These are phyloP conservation scores for Pseudopipra pipra DNA, from an alignment of 2,113 vertebrate species.

Conservation along the genomic window DNA sequence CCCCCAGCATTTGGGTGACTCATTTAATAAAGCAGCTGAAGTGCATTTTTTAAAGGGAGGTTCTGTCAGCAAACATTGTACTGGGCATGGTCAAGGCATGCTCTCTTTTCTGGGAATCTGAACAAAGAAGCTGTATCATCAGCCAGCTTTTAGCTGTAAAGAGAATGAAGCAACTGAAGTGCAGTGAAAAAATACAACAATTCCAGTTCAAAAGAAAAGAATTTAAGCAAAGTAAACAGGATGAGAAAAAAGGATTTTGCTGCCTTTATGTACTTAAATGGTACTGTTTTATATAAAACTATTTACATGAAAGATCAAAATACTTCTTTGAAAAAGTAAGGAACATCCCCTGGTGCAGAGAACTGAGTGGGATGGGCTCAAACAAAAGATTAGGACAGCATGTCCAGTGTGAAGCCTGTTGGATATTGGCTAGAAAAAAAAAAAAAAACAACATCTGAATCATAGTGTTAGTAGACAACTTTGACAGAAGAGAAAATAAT, in stretches of 20 bases:
- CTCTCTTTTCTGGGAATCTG: background rate
- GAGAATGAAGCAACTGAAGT: background rate
- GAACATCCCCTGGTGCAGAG: background rate
- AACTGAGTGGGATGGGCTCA: background rate
- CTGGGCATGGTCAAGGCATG: background rate
- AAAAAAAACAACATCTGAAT: background rate
- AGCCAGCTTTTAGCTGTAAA: background rate
- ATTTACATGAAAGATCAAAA: background rate
- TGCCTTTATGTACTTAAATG: background rate
- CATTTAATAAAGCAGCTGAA: conserved; percentile 18
- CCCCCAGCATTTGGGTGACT: background rate
- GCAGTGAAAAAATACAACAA: background rate
- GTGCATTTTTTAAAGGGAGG: background rate
- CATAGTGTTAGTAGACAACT: background rate
- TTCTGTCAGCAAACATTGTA: background rate
- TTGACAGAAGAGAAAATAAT: background rate
- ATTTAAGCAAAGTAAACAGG: background rate
- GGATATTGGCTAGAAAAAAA: background rate
- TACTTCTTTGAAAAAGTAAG: background rate
- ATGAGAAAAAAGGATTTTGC: background rate
- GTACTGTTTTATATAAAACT: background rate
- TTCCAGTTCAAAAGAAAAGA: background rate
- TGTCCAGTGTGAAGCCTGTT: background rate
- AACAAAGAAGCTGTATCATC: background rate
- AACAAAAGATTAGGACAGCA: background rate